Evolutionary conservation across 37 sponge, comb jelly and placozoan genomes (phyloP), one percentile per base, ranked within the genome.

Genomic region (Spongilla lacustris): DNA sequence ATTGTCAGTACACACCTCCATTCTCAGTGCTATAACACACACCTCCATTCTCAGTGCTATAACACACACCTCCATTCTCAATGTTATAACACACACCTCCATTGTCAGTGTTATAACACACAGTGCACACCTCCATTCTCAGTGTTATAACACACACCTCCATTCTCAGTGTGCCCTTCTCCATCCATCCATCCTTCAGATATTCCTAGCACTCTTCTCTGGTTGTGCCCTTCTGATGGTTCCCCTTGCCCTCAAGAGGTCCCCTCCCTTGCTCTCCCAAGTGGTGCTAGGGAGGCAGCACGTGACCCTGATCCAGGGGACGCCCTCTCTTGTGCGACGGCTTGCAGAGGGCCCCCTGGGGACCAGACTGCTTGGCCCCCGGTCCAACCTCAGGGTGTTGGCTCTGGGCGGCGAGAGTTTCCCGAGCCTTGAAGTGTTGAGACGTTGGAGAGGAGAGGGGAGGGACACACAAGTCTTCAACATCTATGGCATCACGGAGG

Each of bases 401-500:
- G 98, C 98, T 23, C 84, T 97, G 26, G 98, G 98, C 26, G 98
- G 98, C 23, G 98, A 97, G 70, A 29, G 24, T 13, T 97, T 91
- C 76, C 98, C 98, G 0, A 5, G 71, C 1, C 5, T 82, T 0
- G 22, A 68, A 10, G 35, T 10, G 36, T 67, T 97, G 22, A 12
- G 72, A 5, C 69, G 66, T 12, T 89, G 88, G 89, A 93, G 88
- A 12, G 67, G 32, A 25, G 25, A 34, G 27, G 29, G 17, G 31
- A 30, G 31, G 9, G 73, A 21, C 36, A 95, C 96, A 0, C 67
- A 36, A 9, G 6, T 97, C 10, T 97, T 91, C 87, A 95, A 97
- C 67, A 30, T 97, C n/a, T 97, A 97, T 68, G 98, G 98, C 6
- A 93, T 93, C 75, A 97, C 98, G 34, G 98, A 97, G 81, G 98